Percentiles rank a stretch among this genome's conserved stretches.
Conservation (phyloP, 2,797 vertebrate genomes). For the Darevskia mixta region DNA sequence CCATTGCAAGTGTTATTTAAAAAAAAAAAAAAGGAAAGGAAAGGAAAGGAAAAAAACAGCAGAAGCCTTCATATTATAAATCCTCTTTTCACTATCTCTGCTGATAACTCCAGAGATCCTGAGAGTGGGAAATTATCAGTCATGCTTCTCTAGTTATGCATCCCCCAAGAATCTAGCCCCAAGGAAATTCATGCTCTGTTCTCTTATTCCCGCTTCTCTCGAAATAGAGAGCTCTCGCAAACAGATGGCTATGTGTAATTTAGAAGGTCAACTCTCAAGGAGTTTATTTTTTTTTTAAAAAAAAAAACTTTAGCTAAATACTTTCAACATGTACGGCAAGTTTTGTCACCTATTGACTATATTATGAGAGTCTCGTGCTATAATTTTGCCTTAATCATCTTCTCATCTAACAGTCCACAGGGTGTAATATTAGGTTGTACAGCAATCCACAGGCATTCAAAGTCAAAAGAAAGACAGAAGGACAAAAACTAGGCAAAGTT, state of each 20-base stretch:
- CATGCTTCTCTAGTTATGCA: slow-evolving; percentile 57
- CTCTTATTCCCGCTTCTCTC: neutral
- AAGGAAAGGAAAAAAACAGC: slow-evolving; percentile 44
- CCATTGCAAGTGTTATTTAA: slow-evolving; percentile 59
- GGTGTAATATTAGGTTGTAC: neutral
- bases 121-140: slow-evolving; percentile 62
- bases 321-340: neutral
- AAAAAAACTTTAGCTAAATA: slow-evolving; percentile 18
- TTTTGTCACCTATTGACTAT: rapidly evolving
- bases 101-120: slow-evolving; percentile 66
- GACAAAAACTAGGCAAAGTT: neutral
- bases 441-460: slow-evolving; percentile 1
- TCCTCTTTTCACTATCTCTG: slow-evolving; percentile 32
- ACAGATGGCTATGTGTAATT: slow-evolving; percentile 58
- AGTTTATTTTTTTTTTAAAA: neutral
- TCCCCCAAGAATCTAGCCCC: slow-evolving; percentile 52
- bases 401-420: neutral
- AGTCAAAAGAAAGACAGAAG: neutral
- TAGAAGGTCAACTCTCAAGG: slow-evolving; percentile 56
- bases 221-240: slow-evolving; percentile 19
- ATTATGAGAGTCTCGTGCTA: neutral
- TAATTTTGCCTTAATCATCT: slow-evolving; percentile 3
- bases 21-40: slow-evolving; percentile 34
- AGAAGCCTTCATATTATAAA: slow-evolving; percentile 51
- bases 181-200: slow-evolving; percentile 53